Conservation (phyloP, 2,888 invertebrate species). For the Monoplex corrugatus region DNA sequence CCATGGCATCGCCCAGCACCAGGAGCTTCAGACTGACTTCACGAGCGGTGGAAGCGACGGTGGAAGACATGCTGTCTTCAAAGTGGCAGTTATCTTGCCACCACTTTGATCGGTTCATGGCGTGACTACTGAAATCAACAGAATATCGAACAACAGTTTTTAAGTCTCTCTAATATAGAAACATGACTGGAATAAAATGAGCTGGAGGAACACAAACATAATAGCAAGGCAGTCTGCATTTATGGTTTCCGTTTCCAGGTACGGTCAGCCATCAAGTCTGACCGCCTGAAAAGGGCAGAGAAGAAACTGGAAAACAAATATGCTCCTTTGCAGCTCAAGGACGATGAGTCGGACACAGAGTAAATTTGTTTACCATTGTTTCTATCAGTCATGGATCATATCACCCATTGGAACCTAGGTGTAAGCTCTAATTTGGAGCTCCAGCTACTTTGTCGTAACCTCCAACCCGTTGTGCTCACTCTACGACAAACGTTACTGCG, state of each 20-base stretch:
- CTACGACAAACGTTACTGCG: no score
- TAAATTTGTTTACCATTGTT: no score
- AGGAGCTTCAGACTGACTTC: conserved; percentile 47
- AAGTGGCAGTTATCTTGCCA: neutral
- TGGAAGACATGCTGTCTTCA: neutral
- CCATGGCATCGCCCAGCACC: conserved; percentile 51
- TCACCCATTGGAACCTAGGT: no score
- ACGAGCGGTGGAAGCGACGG: neutral
- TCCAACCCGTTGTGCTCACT: no score
- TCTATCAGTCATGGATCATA: no score
- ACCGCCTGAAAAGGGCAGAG: neutral
- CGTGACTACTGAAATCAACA: neutral
- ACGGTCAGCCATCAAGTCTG: no score
- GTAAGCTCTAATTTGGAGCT: no score
- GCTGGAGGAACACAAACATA: neutral
- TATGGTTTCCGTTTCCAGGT: no score
- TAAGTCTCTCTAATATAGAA: no score
- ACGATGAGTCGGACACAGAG: no score
- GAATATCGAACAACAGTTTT: neutral
- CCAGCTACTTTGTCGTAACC: no score
- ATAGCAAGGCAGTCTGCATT: neutral
- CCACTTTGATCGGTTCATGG: neutral
- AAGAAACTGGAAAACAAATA: neutral
- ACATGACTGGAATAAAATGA: neutral
- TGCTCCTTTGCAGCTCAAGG: no score